phyloP scores from a whole-genome alignment of 2,797 vertebrate species.

The Apogon talboti region DNA sequence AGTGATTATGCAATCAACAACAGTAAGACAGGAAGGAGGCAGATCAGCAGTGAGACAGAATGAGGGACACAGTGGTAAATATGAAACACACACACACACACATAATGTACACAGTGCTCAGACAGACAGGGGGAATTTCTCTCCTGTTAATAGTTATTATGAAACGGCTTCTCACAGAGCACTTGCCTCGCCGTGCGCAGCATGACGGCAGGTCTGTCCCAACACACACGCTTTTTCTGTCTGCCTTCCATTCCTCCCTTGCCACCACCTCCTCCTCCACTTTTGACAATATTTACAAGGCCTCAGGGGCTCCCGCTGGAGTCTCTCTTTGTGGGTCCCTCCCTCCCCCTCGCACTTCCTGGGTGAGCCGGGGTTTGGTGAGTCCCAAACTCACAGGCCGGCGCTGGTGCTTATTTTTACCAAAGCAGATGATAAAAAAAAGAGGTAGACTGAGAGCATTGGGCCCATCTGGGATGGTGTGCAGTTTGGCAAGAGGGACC shows the following conservation, averaged over 20 bases:
- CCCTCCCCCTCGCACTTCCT: conserved; percentile 22
- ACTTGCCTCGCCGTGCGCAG: conserved; percentile 70
- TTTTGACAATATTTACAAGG: conserved; percentile 74
- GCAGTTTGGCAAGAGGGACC: conserved; percentile 27
- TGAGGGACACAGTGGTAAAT: conserved; percentile 33
- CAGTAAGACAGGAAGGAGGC: conserved; percentile 49
- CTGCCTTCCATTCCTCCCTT: conserved; percentile 20
- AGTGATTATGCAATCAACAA: conserved; percentile 76
- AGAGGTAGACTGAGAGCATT: conserved; percentile 18
- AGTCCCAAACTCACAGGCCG: conserved; percentile 58
- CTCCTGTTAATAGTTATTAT: conserved; percentile 81
- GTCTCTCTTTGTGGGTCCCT: conserved; percentile 12
- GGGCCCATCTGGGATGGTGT: conserved; percentile 21
- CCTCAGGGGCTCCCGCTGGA: conserved; percentile 62
- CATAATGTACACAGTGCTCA: conserved; percentile 34
- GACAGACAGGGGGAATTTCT: conserved; percentile 65
- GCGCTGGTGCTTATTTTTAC: conserved; percentile 37
- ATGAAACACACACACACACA: conserved; percentile 29
- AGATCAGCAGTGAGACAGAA: conserved; percentile 19
- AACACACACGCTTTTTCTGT: conserved; percentile 26
- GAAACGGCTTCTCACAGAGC: conserved; percentile 73
- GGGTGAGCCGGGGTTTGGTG: conserved; percentile 45
- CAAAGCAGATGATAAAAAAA: conserved; percentile 46
- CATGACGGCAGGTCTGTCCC: conserved; percentile 62
- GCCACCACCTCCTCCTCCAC: conserved; percentile 29